Base-by-base conservation (phyloP, 92 coral and sea anemone species). In the Porites cylindrica region DNA sequence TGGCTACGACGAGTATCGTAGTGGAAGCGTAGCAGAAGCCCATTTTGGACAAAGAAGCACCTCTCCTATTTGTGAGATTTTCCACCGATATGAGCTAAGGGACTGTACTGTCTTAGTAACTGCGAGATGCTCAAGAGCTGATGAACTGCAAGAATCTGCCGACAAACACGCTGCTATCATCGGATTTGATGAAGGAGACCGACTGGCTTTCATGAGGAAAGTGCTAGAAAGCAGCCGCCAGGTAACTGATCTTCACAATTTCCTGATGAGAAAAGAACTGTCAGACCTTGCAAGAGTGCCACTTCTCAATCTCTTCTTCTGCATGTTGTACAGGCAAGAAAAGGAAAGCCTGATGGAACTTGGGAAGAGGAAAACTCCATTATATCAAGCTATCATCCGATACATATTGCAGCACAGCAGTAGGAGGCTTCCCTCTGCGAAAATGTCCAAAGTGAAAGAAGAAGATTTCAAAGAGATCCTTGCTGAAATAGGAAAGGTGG, bases 401-500 rank as follows among this genome's bases (percentile, higher is more conserved):
- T 61, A 76, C 43, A 54, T 83, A 43, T 23, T 83, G 1, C 64
- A 72, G 63, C 51, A 83, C 58, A 61, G 69, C 72, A n/a, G 38
- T 16, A 50, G 20, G 16, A 83, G 52, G 63, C 69, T 20, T 13
- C 16, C 53, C 11, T 68, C 79, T 13, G 52, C 20, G 8, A 32
- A 8, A 20, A 8, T 29, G 23, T 32, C 23, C 67, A 51, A 66
- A 77, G 67, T 32, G 24, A 73, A 58, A 17, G 53, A 69, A 26
- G 69, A 75, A 38, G 59, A 71, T 56, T 83, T 59, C 60, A 56
- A 83, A 29, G 72, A 71, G 64, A 43, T 72, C 13, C 62, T 83
- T n/a, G 51, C 38, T 14, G 67, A 71, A 50, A 71, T 83, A 50
- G 87, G 87, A 10, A 83, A 83, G 77, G 84, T 86, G 43, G 90